A percentile compares a stretch with the other conserved stretches of the same genome.
phyloP scores from a whole-genome alignment of 2,888 invertebrate genomes.

The Eupeodes latifasciatus region DNA sequence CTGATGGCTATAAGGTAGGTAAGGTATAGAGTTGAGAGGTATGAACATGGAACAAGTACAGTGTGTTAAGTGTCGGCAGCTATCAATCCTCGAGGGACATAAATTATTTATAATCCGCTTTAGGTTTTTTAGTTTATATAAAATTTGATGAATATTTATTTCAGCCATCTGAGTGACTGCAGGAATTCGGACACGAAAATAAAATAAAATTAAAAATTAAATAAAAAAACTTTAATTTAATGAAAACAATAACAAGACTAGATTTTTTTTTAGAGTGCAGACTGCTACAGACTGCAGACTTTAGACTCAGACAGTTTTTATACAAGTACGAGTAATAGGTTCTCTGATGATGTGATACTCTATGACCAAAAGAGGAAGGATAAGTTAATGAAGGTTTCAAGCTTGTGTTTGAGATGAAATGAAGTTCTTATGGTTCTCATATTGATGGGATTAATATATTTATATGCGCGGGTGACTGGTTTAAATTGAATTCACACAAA shows the following conservation, averaged over 20 bases:
- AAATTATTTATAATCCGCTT: slow-evolving; percentile 70
- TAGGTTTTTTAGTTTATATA: slow-evolving; percentile 41
- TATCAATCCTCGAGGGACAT: slow-evolving; percentile 62
- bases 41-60: slow-evolving; percentile 35
- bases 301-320: too few relatives aligned
- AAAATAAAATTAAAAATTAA: background rate
- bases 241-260: slow-evolving; percentile 37
- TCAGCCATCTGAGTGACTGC: slow-evolving; percentile 47
- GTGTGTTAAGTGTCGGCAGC: slow-evolving; percentile 69
- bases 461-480: slow-evolving; percentile 24
- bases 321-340: background rate
- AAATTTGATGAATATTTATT: slow-evolving; percentile 69
- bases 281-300: background rate
- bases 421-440: background rate
- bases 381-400: slow-evolving; percentile 16
- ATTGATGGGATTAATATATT: too few relatives aligned
- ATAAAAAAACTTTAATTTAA: slow-evolving; percentile 49
- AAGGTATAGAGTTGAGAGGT: background rate
- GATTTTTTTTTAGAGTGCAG: background rate
- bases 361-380: background rate
- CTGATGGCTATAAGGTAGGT: background rate
- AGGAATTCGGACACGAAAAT: slow-evolving; percentile 62
- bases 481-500: slow-evolving; percentile 53
- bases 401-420: background rate
- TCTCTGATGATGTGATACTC: background rate